Evolutionary conservation across 2,797 vertebrate genomes (phyloP).

Genomic region (Naso thynnoides): DNA sequence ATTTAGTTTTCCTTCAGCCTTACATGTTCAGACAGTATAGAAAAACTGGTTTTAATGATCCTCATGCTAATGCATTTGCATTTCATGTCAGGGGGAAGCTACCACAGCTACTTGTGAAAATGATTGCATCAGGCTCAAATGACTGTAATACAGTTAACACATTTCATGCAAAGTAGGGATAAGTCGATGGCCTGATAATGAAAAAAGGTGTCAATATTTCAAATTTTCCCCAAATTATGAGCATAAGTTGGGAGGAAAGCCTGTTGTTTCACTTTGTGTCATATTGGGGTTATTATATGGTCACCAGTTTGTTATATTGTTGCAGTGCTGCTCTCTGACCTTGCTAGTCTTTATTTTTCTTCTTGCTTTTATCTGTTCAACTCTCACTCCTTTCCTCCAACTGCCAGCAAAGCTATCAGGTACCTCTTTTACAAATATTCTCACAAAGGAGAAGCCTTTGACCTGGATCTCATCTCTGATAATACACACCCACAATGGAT

Average conservation of each 20-base stretch:
- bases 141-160: too few relatives aligned
- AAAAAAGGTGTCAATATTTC: too few relatives aligned
- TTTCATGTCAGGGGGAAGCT: neutral
- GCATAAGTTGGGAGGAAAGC: constrained; percentile 24
- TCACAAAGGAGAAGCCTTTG: constrained; percentile 61
- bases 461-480: constrained; percentile 61
- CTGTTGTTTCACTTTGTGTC: constrained; percentile 32
- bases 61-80: neutral
- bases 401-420: constrained; percentile 58
- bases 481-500: constrained; percentile 64
- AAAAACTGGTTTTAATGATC: constrained; percentile 13
- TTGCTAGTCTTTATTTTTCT: constrained; percentile 26
- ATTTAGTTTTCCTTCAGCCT: constrained; percentile 15
- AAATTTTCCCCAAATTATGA: neutral
- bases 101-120: neutral
- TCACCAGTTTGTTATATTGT: constrained; percentile 38
- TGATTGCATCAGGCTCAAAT: too few relatives aligned
- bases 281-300: constrained; percentile 25
- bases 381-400: constrained; percentile 10
- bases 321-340: constrained; percentile 39
- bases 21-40: constrained; percentile 6
- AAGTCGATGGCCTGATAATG: too few relatives aligned
- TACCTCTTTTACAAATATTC: constrained; percentile 69
- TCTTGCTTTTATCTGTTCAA: constrained; percentile 29
- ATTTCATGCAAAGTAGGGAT: too few relatives aligned